Conservation (phyloP, 2,888 invertebrate genomes). For the Chloroclysta siterata region DNA sequence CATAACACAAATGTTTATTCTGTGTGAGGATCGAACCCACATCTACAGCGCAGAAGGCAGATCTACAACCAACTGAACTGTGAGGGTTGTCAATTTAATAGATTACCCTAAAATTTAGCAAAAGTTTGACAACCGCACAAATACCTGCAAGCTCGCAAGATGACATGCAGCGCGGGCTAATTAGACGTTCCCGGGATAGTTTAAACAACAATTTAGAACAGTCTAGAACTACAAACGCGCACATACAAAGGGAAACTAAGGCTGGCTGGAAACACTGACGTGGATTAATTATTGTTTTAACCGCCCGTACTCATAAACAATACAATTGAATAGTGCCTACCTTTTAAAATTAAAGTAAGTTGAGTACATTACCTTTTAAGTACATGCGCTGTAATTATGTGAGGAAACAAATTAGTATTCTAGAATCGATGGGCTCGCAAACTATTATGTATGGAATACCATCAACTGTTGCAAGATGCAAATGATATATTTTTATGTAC, state of each 20-base stretch:
- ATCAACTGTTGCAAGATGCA: too few species aligned
- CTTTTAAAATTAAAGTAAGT: background rate
- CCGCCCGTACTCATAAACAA: slow-evolving; percentile 7
- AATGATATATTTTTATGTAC: too few species aligned
- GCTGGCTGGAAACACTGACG: slow-evolving; percentile 28
- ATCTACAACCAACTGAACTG: too few species aligned
- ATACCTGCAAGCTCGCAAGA: slow-evolving; percentile 13
- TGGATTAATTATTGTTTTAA: slow-evolving; percentile 27
- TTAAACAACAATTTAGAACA: slow-evolving; percentile 31
- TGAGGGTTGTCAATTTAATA: background rate
- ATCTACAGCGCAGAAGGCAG: too few species aligned
- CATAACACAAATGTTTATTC: too few species aligned
- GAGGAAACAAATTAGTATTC: too few species aligned
- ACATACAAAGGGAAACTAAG: slow-evolving; percentile 33
- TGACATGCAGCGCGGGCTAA: slow-evolving; percentile 31
- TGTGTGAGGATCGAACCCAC: too few species aligned
- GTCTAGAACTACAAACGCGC: slow-evolving; percentile 29
- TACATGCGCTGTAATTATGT: too few species aligned
- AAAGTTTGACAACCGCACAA: slow-evolving; percentile 4
- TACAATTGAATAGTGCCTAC: background rate
- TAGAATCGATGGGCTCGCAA: too few species aligned
- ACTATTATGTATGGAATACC: too few species aligned
- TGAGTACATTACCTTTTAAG: background rate
- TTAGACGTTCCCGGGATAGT: slow-evolving; percentile 32
- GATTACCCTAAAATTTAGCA: background rate